Evolutionary conservation across 2,888 invertebrate species (phyloP), one percentile per base, ranked within the genome.

Genomic region (Lysandra bellargus): DNA sequence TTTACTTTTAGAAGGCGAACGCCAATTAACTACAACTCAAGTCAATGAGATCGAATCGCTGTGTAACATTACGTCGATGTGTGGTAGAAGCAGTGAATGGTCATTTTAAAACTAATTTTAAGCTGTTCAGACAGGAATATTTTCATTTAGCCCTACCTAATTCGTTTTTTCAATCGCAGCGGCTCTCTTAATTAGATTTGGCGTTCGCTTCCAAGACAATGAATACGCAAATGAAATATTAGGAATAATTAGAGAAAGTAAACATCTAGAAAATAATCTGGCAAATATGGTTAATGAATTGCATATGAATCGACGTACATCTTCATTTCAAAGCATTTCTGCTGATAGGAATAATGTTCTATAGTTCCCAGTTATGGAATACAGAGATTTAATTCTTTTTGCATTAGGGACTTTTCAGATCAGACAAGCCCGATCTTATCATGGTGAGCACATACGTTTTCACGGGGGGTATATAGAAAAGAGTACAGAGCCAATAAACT

Each of bases 11-110:
- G 44, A 44, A 9, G 44, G 40, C 40, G 40, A 40, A 40, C 40
- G 12, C 6, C 74, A 73, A 79, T 17, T 78, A 57, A 73, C n/a
- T 74, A 37, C n/a, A 30, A 60, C 37, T 7, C 79, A 79, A 60
- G 74, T 60, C 30, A 73, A 79, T 74, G 74, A 79, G 37, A n/a
- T n/a, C n/a, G n/a, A 79, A 61, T 44, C 73, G 60, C 57, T 74
- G 74, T 75, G 60, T 79, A 74, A 75, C 23, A 79, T 64, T 40
- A 57, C 75, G 17, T 75, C 60, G 74, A 37, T 17, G 37, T 40
- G 44, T 74, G 60, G 79, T 40, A 64, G 40, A 74, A 74, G 37
- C 33, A 40, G 74, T 74, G 37, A 74, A 37, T 12, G 44, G 37
- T 44, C 14, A 37, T 53, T 77, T 37, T 37, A 75, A 40, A 75